Evolutionary conservation across 2,888 invertebrate species (phyloP), one percentile per base, ranked within the genome.

Genomic region (Conomelus anceps): DNA sequence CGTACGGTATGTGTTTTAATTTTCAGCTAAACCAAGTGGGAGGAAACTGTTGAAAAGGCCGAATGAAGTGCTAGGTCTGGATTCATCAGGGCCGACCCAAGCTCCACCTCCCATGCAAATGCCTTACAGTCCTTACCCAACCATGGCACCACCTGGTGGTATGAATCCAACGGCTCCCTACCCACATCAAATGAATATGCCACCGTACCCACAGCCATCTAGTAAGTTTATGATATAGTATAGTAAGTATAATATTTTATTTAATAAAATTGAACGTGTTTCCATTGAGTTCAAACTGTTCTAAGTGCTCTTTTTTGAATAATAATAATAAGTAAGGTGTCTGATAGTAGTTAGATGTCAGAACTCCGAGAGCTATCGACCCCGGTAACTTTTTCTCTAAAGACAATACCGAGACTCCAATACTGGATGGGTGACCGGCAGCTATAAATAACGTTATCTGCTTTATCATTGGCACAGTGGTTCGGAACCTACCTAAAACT

Each of bases 41-140:
- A 88, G 91, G 23, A 91, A 90, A 88, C 86, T 91, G 0, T 90
- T 90, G 0, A 90, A 90, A 89, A 88, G 91, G 63, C 91, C 91
- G 1, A 90, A 89, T 85, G 91, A 91, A 90, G 91, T 91, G 23
- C 91, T 91, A 6, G 91, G 91, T 34, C 88, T 91, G 22, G 91
- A 91, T 23, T 89, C 90, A 84, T 84, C 89, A 24, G 22, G 84
- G n/a, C 23, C 29, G 13, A 22, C 63, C 1, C 23, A 85, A 20
- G 24, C 63, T 11, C 34, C 86, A 22, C 87, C 85, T 22, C 22
- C 86, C 9, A 84, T 89, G 22, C 86, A 84, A 3, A 29, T 86
- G 23, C 88, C 88, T 84, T 88, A 86, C n/a, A 88, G 89, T 88
- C 23, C 86, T 4, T 89, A 89, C 20, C 86, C 26, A 23, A 20